Percentiles rank a stretch among this genome's conserved stretches.
phyloP scores from a whole-genome alignment of 1,140 invertebrate species.

The Drosophila mayri region DNA sequence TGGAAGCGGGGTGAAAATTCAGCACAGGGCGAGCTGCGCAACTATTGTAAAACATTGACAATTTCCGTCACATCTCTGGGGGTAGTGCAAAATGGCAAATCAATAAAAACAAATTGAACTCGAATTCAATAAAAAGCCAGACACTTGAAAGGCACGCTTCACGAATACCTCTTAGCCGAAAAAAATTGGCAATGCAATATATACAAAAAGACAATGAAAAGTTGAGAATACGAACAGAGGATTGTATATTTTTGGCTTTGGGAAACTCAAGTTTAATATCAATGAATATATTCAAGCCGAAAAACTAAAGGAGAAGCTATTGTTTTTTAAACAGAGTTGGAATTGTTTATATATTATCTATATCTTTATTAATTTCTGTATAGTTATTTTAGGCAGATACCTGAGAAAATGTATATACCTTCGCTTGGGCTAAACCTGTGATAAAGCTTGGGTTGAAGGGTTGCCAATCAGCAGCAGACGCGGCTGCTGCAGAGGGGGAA shows the following conservation, averaged over 20 bases:
- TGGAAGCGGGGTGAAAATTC: background rate
- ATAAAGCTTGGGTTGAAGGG: conserved; percentile 29
- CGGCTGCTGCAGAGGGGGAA: conserved; percentile 23
- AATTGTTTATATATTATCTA: no score
- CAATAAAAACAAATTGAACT: conserved; percentile 85
- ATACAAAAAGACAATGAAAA: background rate
- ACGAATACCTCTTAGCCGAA: conserved; percentile 16
- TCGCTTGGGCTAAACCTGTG: background rate
- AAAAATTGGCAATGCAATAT: conserved; percentile 1
- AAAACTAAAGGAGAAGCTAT: background rate
- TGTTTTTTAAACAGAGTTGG: no score
- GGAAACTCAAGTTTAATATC: no score
- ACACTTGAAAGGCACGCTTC: conserved; percentile 18
- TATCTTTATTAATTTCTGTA: no score
- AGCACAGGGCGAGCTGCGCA: conserved; percentile 33
- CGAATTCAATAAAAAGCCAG: conserved; percentile 80
- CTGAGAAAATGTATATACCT: conserved; percentile 22
- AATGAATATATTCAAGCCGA: background rate
- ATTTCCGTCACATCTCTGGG: conserved; percentile 82
- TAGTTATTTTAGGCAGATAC: no score
- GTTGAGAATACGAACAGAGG: background rate
- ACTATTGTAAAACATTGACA: conserved; percentile 84
- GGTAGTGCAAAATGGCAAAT: conserved; percentile 83
- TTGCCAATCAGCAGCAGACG: conserved; percentile 57
- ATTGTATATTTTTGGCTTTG: no score